Evolutionary conservation across 1,140 invertebrate species (phyloP).

Genomic region (Heliconius nattereri): DNA sequence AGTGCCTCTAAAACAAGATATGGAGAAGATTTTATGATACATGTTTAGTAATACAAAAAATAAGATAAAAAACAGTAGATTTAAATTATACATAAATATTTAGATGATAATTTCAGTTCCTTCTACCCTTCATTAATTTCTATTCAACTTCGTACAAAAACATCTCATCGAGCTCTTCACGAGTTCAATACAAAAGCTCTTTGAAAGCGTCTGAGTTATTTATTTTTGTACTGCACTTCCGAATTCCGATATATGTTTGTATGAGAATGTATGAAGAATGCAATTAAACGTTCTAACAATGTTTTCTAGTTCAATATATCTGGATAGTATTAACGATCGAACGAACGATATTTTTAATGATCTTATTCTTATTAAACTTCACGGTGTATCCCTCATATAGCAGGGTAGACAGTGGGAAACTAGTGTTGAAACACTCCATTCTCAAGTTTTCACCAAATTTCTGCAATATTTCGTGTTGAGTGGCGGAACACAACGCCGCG

Average conservation of each 20-base stretch:
- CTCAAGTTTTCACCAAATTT: too few species aligned
- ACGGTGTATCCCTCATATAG: background rate
- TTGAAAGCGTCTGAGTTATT: background rate
- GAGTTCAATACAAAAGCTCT: constrained; percentile 8
- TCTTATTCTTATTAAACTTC: background rate
- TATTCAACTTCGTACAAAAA: background rate
- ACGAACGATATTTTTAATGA: background rate
- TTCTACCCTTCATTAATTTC: background rate
- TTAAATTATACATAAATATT: background rate
- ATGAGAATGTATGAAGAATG: constrained; percentile 8
- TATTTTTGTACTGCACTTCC: background rate
- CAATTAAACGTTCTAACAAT: constrained; percentile 11
- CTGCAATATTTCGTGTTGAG: too few species aligned
- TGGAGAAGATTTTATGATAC: too few species aligned
- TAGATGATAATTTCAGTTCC: background rate
- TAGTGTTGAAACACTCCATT: too few species aligned
- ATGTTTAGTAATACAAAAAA: too few species aligned
- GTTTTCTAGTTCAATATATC: background rate
- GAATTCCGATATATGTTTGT: background rate
- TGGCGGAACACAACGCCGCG: too few species aligned
- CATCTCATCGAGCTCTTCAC: background rate
- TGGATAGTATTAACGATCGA: background rate
- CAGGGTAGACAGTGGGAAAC: too few species aligned
- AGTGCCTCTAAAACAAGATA: too few species aligned
- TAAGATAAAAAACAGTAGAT: too few species aligned